Base-by-base conservation (phyloP, 2,113 vertebrate genomes). In the Setophaga coronata region DNA sequence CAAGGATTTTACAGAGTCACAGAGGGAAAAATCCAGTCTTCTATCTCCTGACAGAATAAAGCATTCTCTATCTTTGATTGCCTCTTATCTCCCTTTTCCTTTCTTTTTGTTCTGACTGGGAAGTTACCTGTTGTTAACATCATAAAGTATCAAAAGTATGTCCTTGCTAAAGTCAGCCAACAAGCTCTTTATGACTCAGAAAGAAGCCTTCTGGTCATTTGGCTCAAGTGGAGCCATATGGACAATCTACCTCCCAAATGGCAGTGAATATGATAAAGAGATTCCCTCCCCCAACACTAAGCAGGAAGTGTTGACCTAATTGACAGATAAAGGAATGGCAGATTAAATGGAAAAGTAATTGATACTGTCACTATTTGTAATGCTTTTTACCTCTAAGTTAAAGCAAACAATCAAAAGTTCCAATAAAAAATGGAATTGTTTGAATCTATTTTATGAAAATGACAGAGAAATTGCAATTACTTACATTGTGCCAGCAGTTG, bases 141-240 rank as follows among this genome's bases (percentile, higher is more conserved):
- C 38, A 86, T 19, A 94, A 93, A 38, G 73, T 45, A 92, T 88
- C 25, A 90, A 66, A 89, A 91, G 9, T 65, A 28, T 72, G 65
- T 57, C 71, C 89, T 93, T 96, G 62, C n/a, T 91, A 93, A 96
- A 95, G 79, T 94, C 87, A 93, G 91, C 62, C 91, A 97, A 92
- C 40, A 94, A 94, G 87, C 67, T 84, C 72, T 95, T 91, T 91
- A 90, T 92, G 84, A 94, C 61, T 94, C 85, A 96, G 88, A 96
- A 84, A 93, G 78, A 85, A 82, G 3, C 74, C 74, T 90, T 78
- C 45, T 82, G 88, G 61, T 89, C 87, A 91, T 94, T 97, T 96
- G 94, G 87, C 84, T 87, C 82, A 94, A 62, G 9, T 87, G 74
- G 38, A 90, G 60, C 69, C 93, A 94, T 92, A 94, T 94, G 95